Percentiles rank a stretch among this genome's conserved stretches.
Evolutionary conservation across 2,888 invertebrate species (phyloP).

Genomic region (Mactromeris polynyma): DNA sequence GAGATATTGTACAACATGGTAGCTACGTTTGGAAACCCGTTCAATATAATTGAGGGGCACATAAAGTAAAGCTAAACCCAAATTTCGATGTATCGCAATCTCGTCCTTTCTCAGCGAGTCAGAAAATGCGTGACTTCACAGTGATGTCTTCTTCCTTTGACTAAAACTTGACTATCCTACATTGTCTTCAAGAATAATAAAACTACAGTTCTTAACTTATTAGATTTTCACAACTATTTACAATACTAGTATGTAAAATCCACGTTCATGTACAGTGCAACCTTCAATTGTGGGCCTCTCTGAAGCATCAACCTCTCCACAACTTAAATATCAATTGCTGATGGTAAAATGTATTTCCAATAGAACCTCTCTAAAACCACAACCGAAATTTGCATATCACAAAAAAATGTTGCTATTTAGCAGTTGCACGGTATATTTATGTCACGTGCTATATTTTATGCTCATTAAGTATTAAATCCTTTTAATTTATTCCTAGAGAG

Average conservation of each 20-base stretch:
- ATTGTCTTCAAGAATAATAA: not conserved
- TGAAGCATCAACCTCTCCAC: too few species aligned
- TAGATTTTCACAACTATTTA: not conserved
- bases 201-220: not conserved
- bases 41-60: not conserved
- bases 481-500: not conserved
- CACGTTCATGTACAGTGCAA: too few species aligned
- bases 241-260: not conserved
- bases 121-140: not conserved
- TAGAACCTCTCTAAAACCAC: too few species aligned
- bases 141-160: not conserved
- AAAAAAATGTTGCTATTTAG: too few species aligned
- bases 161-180: not conserved
- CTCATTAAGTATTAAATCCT: not conserved
- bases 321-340: too few species aligned
- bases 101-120: not conserved
- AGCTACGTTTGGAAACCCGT: too few species aligned
- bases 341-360: too few species aligned
- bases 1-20: too few species aligned
- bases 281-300: too few species aligned
- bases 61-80: too few species aligned
- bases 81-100: not conserved
- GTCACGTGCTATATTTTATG: not conserved
- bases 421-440: not conserved
- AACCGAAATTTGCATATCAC: too few species aligned